Evolutionary conservation across 2,113 vertebrate species (phyloP), one percentile per base, ranked within the genome.

Genomic region (Lutjanus erythropterus): DNA sequence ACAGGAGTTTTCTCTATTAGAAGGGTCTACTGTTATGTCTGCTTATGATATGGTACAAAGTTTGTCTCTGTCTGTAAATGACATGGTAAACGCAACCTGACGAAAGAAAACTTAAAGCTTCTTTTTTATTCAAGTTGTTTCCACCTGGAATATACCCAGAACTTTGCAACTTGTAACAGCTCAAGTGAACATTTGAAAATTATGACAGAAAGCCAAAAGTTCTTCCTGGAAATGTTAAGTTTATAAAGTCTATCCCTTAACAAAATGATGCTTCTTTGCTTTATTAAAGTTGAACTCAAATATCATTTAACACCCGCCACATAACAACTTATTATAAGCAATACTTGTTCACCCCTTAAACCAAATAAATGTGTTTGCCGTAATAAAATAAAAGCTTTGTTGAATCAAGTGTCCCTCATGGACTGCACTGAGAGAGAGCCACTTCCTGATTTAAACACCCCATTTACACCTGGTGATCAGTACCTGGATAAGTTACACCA

Each of bases 371-470:
- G 5, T 53, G 56, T 41, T 73, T 67, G 15, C 15, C 19, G 29
- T 19, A 23, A 25, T 11, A 37, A 35, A 2, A 70, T 25, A 15
- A 23, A 15, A n/a, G 6, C 16, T 55, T n/a, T 47, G 19, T 11
- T 55, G 37, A 19, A 35, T 72, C 41, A 50, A 9, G 6, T 42
- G 9, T 75, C n/a, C 65, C 58, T 75, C 27, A 41, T 42, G 18
- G 50, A 33, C 37, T 61, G 52, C 52, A 52, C 47, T 9, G 9
- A 39, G 0, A 0, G 5, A 56, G 14, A 31, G 1, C 2, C 33
- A 35, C 35, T 25, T 31, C 14, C 10, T 18, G 31, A 23, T 60
- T 25, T 68, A n/a, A n/a, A n/a, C n/a, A n/a, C n/a, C n/a, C n/a
- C n/a, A n/a, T n/a, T n/a, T n/a, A n/a, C n/a, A n/a, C n/a, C n/a